These are phyloP conservation scores for Tonatia bakeri DNA, from an alignment of 2,113 vertebrate genomes.

Conservation along the genomic window DNA sequence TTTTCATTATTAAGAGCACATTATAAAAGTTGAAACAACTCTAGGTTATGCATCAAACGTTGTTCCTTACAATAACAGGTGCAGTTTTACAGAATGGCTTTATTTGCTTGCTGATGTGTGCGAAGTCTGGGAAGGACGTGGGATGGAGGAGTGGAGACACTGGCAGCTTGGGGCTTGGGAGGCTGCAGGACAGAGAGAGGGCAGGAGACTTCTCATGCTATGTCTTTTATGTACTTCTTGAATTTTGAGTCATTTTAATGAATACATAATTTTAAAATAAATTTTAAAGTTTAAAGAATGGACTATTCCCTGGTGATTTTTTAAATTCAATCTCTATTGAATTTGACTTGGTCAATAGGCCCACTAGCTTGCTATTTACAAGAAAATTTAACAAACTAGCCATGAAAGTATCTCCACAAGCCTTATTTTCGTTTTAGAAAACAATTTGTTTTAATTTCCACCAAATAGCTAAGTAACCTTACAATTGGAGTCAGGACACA, in stretches of 20 bases:
- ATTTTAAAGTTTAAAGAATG: neutral
- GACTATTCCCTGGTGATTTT: neutral
- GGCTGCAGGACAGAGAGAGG: neutral
- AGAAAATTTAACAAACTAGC: neutral
- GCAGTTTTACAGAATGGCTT: neutral
- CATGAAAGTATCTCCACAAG: neutral
- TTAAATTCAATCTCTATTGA: neutral
- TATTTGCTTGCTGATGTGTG: neutral
- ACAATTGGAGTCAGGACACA: neutral
- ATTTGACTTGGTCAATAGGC: neutral
- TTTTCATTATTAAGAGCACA: neutral
- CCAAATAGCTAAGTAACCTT: neutral
- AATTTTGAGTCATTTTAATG: neutral
- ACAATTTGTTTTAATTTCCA: neutral
- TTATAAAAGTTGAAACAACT: neutral
- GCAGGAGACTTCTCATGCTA: neutral
- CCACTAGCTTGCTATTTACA: neutral
- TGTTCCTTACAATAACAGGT: neutral
- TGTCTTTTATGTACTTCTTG: neutral
- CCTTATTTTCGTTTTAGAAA: neutral
- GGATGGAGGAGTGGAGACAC: neutral
- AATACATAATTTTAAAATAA: neutral
- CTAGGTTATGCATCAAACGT: neutral
- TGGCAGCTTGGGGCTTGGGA: neutral
- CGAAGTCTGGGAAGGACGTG: neutral